phyloP scores from a whole-genome alignment of 1,140 invertebrate species.

The Pygmarrhopalites habei region DNA sequence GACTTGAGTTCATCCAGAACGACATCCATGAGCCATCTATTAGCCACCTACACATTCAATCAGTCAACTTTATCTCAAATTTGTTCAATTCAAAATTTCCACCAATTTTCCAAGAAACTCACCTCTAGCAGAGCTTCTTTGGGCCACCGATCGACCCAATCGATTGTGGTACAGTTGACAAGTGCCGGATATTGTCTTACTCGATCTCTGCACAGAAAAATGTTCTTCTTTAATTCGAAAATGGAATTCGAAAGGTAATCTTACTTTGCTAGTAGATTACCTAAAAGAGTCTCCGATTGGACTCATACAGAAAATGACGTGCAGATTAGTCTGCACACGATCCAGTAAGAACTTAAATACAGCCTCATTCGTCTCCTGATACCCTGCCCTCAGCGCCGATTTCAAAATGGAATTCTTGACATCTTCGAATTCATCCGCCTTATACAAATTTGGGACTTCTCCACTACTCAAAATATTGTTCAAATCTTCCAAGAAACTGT shows the following conservation, averaged over 20 bases:
- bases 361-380: conserved; percentile 57
- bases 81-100: too few species aligned
- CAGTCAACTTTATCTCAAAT: too few species aligned
- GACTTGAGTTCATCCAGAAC: conserved; percentile 32
- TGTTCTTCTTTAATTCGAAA: background rate
- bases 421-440: conserved; percentile 74
- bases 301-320: conserved; percentile 76
- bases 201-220: conserved; percentile 42
- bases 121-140: conserved; percentile 73
- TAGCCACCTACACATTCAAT: too few species aligned
- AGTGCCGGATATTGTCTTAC: conserved; percentile 76
- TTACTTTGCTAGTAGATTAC: too few species aligned
- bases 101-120: too few species aligned
- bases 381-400: conserved; percentile 56
- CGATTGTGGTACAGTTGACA: conserved; percentile 76
- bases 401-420: conserved; percentile 61
- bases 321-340: conserved; percentile 65
- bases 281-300: conserved; percentile 66
- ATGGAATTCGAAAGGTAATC: too few species aligned
- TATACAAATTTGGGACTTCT: conserved; percentile 75
- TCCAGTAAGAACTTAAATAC: conserved; percentile 69
- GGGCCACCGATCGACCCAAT: conserved; percentile 84
- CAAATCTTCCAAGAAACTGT: conserved; percentile 76
- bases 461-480: conserved; percentile 79
- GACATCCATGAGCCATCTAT: conserved; percentile 44